Evolutionary conservation across 1,140 invertebrate genomes (phyloP), one percentile per base, ranked within the genome.

Genomic region (Caenorhabditis tropicalis): DNA sequence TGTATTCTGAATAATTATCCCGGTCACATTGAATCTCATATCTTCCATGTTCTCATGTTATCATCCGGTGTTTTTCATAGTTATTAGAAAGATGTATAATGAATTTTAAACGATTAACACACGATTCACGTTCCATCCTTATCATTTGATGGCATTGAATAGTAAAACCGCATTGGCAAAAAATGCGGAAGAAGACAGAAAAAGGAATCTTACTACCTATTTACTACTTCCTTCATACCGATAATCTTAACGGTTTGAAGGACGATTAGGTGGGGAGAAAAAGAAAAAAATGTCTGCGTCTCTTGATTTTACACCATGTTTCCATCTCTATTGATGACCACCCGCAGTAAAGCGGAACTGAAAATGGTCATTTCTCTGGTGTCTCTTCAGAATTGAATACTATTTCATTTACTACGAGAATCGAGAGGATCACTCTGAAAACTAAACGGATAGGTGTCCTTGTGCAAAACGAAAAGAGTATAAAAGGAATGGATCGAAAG

Each of bases 271-370:
- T n/a, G 65, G 65, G 7, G 0, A 27, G 12, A 65, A 36, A 58
- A 65, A 65, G 31, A 21, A 16, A 36, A 65, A 65, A 10, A 19
- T 43, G 19, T 39, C 65, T 39, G 65, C 65, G 65, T 24, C 21
- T 74, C 33, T 46, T 46, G 0, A 6, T 24, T 15, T 24, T 12
- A 0, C 19, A 19, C 12, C 1, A 9, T 43, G 16, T 46, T n/a
- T 43, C 21, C 36, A 36, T 16, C 19, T 21, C 1, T 10, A 36
- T 74, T 74, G 36, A 74, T 74, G 65, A 74, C 65, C 36, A 43
- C 65, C 65, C 24, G 65, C 36, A 74, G 36, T 74, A 74, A 74
- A 74, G 65, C 65, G 65, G 65, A 74, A 74, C 65, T 74, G 65
- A 74, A 74, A 74, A 51, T 81, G 48, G 27, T 24, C 33, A 74